Conservation (phyloP, 2,113 vertebrate species). For the Suricata suricatta region DNA sequence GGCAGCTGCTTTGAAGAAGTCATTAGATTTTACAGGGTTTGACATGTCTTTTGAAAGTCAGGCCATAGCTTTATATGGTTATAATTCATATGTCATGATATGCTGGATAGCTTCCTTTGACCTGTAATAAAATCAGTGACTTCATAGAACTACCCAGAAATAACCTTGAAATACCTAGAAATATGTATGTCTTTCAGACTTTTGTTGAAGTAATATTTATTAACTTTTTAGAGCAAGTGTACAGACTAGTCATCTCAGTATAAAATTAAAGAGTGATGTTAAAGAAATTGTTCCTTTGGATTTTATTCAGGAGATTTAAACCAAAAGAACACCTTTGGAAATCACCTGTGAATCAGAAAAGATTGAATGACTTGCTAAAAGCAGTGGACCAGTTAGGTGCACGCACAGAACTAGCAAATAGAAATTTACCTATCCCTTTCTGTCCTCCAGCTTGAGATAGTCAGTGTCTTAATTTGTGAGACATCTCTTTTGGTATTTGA, state of each 20-base stretch:
- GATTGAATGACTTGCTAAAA: neutral
- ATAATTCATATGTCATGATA: neutral
- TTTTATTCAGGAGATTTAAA: conserved; percentile 14
- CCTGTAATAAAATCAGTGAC: neutral
- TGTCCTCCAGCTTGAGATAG: neutral
- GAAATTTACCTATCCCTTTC: neutral
- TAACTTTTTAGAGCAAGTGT: neutral
- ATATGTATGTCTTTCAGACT: neutral
- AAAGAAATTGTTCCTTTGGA: neutral
- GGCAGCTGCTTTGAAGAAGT: neutral
- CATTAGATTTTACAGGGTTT: neutral
- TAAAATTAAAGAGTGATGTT: neutral
- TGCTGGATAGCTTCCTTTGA: neutral
- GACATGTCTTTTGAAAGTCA: neutral
- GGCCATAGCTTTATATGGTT: neutral
- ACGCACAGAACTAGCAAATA: neutral
- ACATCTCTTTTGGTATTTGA: neutral
- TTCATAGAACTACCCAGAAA: neutral
- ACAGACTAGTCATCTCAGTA: neutral
- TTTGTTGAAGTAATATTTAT: conserved; percentile 6
- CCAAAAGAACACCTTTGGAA: neutral
- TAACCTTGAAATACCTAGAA: conserved; percentile 1
- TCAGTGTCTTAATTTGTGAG: neutral
- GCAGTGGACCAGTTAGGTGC: neutral
- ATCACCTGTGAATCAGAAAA: neutral